A percentile compares a stretch with the other conserved stretches of the same genome.
These are phyloP conservation scores for Drosophila cyrtoloma DNA, from an alignment of 2,888 invertebrate species.

Conservation along the genomic window DNA sequence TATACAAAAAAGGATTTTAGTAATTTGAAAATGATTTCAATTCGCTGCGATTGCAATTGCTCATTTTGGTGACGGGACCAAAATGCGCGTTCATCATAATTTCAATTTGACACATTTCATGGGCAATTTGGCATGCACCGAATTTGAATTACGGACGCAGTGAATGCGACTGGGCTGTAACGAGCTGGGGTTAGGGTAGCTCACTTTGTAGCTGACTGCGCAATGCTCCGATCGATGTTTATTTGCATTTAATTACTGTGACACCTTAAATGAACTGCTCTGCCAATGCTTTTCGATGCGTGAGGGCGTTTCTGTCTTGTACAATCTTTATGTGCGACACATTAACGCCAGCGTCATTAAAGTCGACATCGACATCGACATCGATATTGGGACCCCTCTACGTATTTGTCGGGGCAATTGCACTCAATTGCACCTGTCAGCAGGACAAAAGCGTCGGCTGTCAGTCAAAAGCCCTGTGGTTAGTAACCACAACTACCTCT, in stretches of 20 bases:
- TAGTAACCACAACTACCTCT: constrained; percentile 11
- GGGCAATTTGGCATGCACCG: constrained; percentile 50
- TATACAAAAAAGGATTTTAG: neutral
- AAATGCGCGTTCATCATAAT: constrained; percentile 48
- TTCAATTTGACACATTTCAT: constrained; percentile 62
- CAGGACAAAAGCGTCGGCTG: constrained; percentile 24
- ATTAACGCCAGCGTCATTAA: constrained; percentile 51
- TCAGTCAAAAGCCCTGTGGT: constrained; percentile 47
- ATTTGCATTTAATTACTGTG: constrained; percentile 79
- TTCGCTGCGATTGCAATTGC: constrained; percentile 34
- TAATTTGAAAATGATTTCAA: constrained; percentile 6
- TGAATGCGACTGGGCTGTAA: neutral
- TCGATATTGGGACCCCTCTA: neutral
- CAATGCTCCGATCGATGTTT: constrained; percentile 52
- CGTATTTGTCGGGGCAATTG: constrained; percentile 59
- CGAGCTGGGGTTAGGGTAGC: neutral
- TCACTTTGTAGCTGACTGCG: neutral
- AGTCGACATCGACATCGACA: neutral
- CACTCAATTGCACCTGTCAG: constrained; percentile 71
- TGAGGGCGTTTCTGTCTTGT: constrained; percentile 57
- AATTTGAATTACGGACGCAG: constrained; percentile 48
- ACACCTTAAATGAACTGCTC: constrained; percentile 73
- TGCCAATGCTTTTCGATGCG: constrained; percentile 20
- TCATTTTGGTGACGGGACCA: constrained; percentile 23
- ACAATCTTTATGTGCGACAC: constrained; percentile 74